Evolutionary conservation across 2,888 invertebrate species (phyloP).

Genomic region (Spisula solida): DNA sequence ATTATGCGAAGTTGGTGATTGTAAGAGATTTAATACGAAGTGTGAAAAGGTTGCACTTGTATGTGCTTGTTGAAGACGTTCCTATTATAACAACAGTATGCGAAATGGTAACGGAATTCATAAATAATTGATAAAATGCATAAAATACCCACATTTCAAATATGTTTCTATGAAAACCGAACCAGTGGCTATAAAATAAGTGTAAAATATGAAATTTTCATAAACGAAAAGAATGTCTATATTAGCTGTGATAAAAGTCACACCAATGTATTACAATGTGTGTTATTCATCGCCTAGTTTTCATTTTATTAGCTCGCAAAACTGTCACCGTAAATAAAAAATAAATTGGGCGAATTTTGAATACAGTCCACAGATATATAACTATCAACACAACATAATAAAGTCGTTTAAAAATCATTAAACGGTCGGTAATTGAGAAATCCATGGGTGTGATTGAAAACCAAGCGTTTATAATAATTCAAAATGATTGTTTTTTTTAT

Average conservation of each 20-base stretch:
- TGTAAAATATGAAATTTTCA: not conserved
- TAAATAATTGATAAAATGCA: conserved; percentile 44
- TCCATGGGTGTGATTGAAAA: not conserved
- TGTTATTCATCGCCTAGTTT: not conserved
- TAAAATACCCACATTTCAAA: conserved; percentile 1
- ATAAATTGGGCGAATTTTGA: conserved; percentile 34
- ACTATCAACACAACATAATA: conserved; percentile 44
- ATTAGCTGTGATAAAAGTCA: conserved; percentile 35
- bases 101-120: conserved; percentile 26
- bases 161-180: conserved; percentile 29
- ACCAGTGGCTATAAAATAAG: not conserved
- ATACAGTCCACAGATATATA: conserved; percentile 47
- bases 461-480: not conserved
- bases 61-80: not conserved
- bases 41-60: not conserved
- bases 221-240: conserved; percentile 36
- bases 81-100: not conserved
- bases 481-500: not conserved
- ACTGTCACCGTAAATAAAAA: conserved; percentile 51
- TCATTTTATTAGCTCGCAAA: conserved; percentile 34
- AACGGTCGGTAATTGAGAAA: not conserved
- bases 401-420: conserved; percentile 26
- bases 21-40: not conserved
- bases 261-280: conserved; percentile 29
- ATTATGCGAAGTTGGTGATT: not conserved